Evolutionary conservation across 1,140 invertebrate species (phyloP), one percentile per base, ranked within the genome.

Genomic region (Samia ricini): DNA sequence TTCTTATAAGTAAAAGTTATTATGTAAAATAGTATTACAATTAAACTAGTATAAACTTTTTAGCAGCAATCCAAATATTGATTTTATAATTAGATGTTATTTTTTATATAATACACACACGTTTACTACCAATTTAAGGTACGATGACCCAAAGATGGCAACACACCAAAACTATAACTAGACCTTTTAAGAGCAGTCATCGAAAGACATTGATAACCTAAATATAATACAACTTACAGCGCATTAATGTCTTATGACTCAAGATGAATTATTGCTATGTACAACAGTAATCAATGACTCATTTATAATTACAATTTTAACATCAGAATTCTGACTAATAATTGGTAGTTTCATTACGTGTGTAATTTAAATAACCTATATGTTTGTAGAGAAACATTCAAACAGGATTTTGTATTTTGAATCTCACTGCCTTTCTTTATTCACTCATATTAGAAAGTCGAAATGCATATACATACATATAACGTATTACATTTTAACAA

Each of bases 391-490:
- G 33, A 42, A 42, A 42, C 15, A 42, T 42, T 15, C 33, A 42
- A 15, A 42, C 4, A 15, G 33, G 33, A 42, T 15, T 42, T 15
- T 42, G n/a, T 15, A 42, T 3, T 42, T 42, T 42, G 15, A 29
- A 29, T n/a, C n/a, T n/a, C n/a, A n/a, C n/a, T 29, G 4, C 26
- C 26, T 29, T 10, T 29, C 26, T 42, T 42, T 42, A 3, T 15
- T 42, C 1, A 42, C 4, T 7, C 12, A 52, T 52, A 23, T 52
- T 52, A 52, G 50, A 23, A 21, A 23, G 19, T 21, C 22, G 19
- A 52, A 52, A 52, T 52, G 51, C 23, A 52, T 52, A n/a, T n/a
- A 52, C 19, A 52, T 52, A 50, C 49, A 6, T 50, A 52, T 52
- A 15, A 42, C 33, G 23, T 52, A 52, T 52, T 52, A 22, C 20